Conservation (phyloP, 2,113 vertebrate genomes). For the Chaenogobius annularis region DNA sequence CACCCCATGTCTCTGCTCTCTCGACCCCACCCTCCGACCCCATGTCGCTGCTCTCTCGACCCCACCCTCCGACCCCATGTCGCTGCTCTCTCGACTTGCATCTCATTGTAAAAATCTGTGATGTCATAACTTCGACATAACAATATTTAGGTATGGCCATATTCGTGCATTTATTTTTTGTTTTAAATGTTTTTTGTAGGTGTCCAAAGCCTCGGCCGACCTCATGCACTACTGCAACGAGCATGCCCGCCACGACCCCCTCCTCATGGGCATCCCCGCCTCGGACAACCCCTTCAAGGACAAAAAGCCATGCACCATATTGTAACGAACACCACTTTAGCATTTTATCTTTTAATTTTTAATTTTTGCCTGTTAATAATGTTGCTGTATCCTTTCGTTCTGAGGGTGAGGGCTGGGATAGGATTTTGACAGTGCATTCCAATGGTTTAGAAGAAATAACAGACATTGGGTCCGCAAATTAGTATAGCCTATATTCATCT, state of each 20-base stretch:
- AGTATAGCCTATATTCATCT: too few species aligned
- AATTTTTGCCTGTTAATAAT: conserved; percentile 58
- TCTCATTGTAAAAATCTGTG: too few species aligned
- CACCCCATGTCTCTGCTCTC: too few species aligned
- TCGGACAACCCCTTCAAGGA: conserved; percentile 99
- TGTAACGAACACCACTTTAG: conserved; percentile 78
- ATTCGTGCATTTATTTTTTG: not conserved
- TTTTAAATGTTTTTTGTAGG: conserved; percentile 66
- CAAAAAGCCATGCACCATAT: conserved; percentile 93
- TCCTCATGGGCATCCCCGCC: conserved; percentile 89
- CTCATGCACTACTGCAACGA: conserved; percentile 95
- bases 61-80: too few species aligned
- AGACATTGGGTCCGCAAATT: not conserved
- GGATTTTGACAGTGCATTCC: conserved; percentile 34
- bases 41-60: too few species aligned
- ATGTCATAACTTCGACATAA: too few species aligned
- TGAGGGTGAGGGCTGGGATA: conserved; percentile 35
- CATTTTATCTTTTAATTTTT: conserved; percentile 25
- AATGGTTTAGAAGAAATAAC: not conserved
- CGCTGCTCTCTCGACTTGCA: too few species aligned
- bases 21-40: too few species aligned
- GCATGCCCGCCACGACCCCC: conserved; percentile 87
- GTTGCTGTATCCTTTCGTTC: conserved; percentile 54
- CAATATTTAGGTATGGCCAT: too few species aligned
- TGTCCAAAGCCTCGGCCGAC: conserved; percentile 96